phyloP scores from a whole-genome alignment of 1,140 invertebrate species.

The Drosophila nannoptera region DNA sequence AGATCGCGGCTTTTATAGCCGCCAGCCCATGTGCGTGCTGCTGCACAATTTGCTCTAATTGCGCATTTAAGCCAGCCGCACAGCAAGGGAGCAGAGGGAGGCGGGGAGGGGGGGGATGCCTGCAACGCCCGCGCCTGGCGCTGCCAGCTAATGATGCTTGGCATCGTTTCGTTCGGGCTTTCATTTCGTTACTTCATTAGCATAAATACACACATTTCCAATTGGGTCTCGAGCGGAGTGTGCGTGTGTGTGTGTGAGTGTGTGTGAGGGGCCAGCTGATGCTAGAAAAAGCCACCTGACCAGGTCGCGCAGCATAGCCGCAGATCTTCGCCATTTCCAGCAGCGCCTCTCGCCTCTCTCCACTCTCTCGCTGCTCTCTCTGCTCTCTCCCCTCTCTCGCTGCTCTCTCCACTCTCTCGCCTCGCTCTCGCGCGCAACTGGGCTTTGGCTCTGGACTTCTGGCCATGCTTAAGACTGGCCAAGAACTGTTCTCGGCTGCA shows the following conservation, averaged over 20 bases:
- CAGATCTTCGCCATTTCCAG: conserved; percentile 28
- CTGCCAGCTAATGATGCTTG: not conserved
- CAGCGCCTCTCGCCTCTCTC: conserved; percentile 15
- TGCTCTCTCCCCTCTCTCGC: not conserved
- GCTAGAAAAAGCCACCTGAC: conserved; percentile 37
- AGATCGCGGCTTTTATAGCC: conserved; percentile 44
- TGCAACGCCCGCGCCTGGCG: too few relatives aligned
- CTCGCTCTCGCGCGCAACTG: not conserved
- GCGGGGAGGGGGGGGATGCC: too few relatives aligned
- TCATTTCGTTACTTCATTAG: conserved; percentile 40
- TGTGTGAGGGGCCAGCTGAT: conserved; percentile 29
- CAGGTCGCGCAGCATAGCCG: conserved; percentile 16
- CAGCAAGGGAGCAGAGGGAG: too few relatives aligned
- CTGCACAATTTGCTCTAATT: conserved; percentile 37
- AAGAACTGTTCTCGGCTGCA: conserved; percentile 45
- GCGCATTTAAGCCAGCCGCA: conserved; percentile 16
- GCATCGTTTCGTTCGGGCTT: conserved; percentile 23
- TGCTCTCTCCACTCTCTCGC: conserved; percentile 1
- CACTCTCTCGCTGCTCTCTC: not conserved
- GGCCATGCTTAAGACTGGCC: conserved; percentile 13
- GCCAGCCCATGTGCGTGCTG: conserved; percentile 40
- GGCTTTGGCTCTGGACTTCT: conserved; percentile 20
- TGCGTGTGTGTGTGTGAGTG: not conserved
- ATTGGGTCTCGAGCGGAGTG: conserved; percentile 9
- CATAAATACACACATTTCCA: conserved; percentile 37